Percentiles rank a stretch among this genome's conserved stretches.
Evolutionary conservation across 2,113 vertebrate genomes (phyloP).

Genomic region (Paratilapia polleni): DNA sequence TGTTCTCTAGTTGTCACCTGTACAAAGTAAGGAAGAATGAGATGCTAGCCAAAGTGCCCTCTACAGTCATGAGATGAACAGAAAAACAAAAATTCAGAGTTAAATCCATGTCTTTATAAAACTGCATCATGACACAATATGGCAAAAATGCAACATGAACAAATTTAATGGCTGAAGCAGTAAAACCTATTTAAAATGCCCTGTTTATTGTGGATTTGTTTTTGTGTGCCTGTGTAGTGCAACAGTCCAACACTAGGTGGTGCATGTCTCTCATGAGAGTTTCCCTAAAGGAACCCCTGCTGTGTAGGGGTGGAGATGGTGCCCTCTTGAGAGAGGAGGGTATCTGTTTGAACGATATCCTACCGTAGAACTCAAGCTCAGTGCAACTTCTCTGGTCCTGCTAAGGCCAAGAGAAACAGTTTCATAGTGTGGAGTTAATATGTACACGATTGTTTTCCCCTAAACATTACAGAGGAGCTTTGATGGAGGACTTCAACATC

Average conservation of each 20-base stretch:
- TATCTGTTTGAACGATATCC: conserved; percentile 51
- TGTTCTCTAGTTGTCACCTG: conserved; percentile 19
- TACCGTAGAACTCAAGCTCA: conserved; percentile 27
- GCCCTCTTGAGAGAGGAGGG: conserved; percentile 58
- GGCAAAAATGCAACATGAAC: not conserved
- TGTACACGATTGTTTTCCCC: not conserved
- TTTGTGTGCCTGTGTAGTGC: conserved; percentile 38
- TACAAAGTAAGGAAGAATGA: not conserved
- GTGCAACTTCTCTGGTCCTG: conserved; percentile 10
- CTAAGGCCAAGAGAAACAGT: not conserved
- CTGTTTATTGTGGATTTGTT: not conserved
- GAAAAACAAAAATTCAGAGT: not conserved
- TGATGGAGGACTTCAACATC: not conserved
- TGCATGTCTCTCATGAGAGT: conserved; percentile 68
- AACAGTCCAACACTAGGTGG: conserved; percentile 71
- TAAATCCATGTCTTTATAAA: not conserved
- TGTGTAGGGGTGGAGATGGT: conserved; percentile 48
- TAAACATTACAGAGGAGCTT: not conserved
- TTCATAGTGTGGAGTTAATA: not conserved
- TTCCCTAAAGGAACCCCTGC: conserved; percentile 24
- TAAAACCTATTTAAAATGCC: not conserved
- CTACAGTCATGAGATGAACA: not conserved
- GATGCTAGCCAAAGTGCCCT: not conserved
- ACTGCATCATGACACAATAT: not conserved
- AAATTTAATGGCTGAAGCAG: not conserved